Evolutionary conservation across 2,797 vertebrate species (phyloP).

Genomic region (Hemibagrus guttatus): DNA sequence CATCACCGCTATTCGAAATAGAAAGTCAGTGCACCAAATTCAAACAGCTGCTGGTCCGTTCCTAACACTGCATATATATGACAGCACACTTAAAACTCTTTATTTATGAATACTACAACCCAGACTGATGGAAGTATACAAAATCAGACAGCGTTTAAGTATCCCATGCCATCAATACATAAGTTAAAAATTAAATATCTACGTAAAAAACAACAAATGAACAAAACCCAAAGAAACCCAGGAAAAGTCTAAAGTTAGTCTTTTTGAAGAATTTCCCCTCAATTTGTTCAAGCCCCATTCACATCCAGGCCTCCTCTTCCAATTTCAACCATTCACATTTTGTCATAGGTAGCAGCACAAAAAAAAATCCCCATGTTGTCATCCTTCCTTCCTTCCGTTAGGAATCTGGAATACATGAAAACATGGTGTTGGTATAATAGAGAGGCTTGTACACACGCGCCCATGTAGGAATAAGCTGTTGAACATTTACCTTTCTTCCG

Average conservation of each 20-base stretch:
- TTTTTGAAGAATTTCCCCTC: not conserved
- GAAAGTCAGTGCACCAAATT: no score
- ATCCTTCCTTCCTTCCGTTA: slow-evolving; percentile 24
- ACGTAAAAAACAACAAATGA: slow-evolving; percentile 33
- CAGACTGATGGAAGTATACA: not conserved
- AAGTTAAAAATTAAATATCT: slow-evolving; percentile 53
- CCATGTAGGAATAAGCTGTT: not conserved
- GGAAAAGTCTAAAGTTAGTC: slow-evolving; percentile 7
- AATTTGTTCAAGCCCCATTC: slow-evolving; percentile 13
- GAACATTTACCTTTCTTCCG: slow-evolving; percentile 52
- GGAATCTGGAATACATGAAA: slow-evolving; percentile 54
- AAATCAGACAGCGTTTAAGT: slow-evolving; percentile 40
- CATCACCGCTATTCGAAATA: no score
- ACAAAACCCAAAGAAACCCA: not conserved
- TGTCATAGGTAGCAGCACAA: not conserved
- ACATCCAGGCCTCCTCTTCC: not conserved
- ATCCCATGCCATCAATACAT: slow-evolving; percentile 32
- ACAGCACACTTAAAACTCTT: not conserved
- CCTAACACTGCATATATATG: not conserved
- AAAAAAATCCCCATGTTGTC: not conserved
- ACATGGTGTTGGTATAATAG: not conserved
- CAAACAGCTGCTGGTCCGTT: not conserved
- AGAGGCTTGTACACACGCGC: slow-evolving; percentile 5
- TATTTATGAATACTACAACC: not conserved
- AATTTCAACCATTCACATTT: slow-evolving; percentile 19